Evolutionary conservation across 2,113 vertebrate species (phyloP).

Genomic region (Scatophagus argus): DNA sequence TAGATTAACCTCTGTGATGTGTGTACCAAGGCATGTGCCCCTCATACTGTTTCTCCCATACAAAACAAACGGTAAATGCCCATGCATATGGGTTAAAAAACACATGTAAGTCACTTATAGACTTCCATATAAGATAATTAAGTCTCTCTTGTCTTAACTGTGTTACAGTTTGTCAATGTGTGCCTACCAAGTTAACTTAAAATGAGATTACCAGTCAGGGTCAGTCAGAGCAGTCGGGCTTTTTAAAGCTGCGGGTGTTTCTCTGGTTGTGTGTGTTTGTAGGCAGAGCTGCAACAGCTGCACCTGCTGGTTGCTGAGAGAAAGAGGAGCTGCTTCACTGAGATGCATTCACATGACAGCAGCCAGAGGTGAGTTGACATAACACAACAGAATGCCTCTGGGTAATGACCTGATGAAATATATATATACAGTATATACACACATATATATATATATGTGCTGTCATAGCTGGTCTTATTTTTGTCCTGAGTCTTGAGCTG

Average conservation of each 20-base stretch:
- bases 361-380: too few species aligned
- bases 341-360: background rate
- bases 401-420: background rate
- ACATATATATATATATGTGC: too few species aligned
- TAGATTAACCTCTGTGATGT: background rate
- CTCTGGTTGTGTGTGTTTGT: background rate
- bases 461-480: background rate
- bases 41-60: background rate
- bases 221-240: background rate
- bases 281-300: background rate
- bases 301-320: slow-evolving; percentile 5
- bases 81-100: background rate
- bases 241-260: background rate
- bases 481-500: too few species aligned
- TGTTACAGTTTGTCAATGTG: background rate
- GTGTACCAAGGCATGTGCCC: background rate
- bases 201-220: background rate
- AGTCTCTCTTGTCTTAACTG: background rate
- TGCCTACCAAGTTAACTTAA: background rate
- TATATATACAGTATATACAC: too few species aligned
- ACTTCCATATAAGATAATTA: slow-evolving; percentile 12
- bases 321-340: background rate
- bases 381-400: background rate
- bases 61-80: background rate
- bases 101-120: background rate